Percentiles rank a stretch among this genome's conserved stretches.
Evolutionary conservation across 2,797 vertebrate genomes (phyloP).

Genomic region (Rhinichthys osculus): DNA sequence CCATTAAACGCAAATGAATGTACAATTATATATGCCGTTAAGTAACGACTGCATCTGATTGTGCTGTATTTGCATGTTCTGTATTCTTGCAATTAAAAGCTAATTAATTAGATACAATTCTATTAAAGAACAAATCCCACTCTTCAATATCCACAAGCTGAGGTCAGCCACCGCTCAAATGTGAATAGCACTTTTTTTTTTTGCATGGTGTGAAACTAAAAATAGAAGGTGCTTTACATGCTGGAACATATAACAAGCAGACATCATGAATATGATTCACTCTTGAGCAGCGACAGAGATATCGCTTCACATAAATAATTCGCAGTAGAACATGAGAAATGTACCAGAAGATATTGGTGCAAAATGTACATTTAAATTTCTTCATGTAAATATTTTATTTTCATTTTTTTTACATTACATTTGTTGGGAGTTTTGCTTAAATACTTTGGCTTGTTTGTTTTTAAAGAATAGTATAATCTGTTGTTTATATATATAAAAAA

Average conservation of each 20-base stretch:
- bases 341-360: background rate
- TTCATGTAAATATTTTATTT: too few species aligned
- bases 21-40: slow-evolving; percentile 70
- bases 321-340: background rate
- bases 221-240: slow-evolving; percentile 19
- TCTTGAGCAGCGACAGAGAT: background rate
- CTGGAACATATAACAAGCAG: slow-evolving; percentile 1
- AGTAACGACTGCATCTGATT: slow-evolving; percentile 73
- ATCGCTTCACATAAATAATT: background rate
- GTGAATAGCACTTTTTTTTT: slow-evolving; percentile 72
- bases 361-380: background rate
- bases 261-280: background rate
- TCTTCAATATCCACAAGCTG: slow-evolving; percentile 83
- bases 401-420: too few species aligned
- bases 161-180: slow-evolving; percentile 77
- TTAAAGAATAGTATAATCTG: background rate
- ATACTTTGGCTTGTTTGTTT: background rate
- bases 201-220: slow-evolving; percentile 62
- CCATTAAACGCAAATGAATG: slow-evolving; percentile 67
- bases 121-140: slow-evolving; percentile 84
- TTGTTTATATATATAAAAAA: background rate
- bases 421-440: background rate
- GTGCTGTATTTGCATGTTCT: slow-evolving; percentile 82
- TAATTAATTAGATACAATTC: slow-evolving; percentile 88
- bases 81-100: slow-evolving; percentile 84